Evolutionary conservation across 2,888 invertebrate species (phyloP).

Genomic region (Cyclophora punctaria): DNA sequence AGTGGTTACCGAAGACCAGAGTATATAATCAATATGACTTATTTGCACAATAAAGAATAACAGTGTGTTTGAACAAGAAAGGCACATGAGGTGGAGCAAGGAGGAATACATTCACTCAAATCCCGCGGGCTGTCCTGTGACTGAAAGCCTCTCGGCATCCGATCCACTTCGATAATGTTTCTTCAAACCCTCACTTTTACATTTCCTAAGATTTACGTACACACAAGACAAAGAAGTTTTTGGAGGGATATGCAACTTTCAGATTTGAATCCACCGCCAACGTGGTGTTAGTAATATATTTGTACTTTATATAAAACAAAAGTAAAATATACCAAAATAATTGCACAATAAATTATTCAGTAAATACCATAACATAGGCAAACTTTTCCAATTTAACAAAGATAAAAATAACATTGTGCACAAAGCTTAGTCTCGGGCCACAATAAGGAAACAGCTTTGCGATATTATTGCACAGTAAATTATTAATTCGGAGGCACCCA

Average conservation of each 20-base stretch:
- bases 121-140: slow-evolving; percentile 29
- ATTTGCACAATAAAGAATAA: not conserved
- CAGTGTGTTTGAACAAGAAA: slow-evolving; percentile 1
- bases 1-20: no score
- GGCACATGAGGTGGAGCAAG: slow-evolving; percentile 27
- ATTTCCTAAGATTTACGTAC: slow-evolving; percentile 28
- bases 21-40: no score
- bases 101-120: slow-evolving; percentile 28
- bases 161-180: slow-evolving; percentile 42
- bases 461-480: no score
- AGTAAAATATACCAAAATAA: not conserved
- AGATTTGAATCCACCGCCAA: not conserved
- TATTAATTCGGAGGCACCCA: slow-evolving; percentile 23
- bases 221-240: slow-evolving; percentile 8
- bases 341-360: not conserved
- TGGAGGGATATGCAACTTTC: no score
- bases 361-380: not conserved
- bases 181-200: slow-evolving; percentile 34
- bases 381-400: not conserved
- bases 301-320: not conserved
- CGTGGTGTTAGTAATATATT: not conserved
- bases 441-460: no score
- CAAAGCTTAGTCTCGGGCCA: no score
- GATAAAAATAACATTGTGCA: no score
- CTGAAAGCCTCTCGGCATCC: slow-evolving; percentile 41